Evolutionary conservation across 2,888 invertebrate genomes (phyloP), one percentile per base, ranked within the genome.

Genomic region (Actias luna): DNA sequence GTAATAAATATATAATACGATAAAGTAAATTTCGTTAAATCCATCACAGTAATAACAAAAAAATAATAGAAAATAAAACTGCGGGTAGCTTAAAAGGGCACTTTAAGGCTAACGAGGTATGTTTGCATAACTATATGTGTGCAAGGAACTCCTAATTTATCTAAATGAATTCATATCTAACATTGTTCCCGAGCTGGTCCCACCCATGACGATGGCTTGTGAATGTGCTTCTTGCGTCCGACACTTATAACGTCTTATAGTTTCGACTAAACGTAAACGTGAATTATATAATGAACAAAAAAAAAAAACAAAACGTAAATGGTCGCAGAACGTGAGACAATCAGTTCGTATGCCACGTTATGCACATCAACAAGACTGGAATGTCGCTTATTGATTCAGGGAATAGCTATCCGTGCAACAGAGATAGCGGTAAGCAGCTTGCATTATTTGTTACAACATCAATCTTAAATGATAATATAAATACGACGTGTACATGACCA

Each of bases 111-210:
- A 31, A 59, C 14, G 27, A 62, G 39, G 16, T 72, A 69, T 78
- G 85, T 79, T 85, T 87, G 89, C 89, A 85, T 83, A 87, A 86
- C 80, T 80, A 83, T 79, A 77, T 70, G 78, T 67, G 67, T 63
- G 83, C 77, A 68, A 77, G 84, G 84, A 86, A 83, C 78, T 83
- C 85, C 84, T 83, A 84, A 76, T 76, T 84, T 84, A 87, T 80
- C 89, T 91, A 90, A 88, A 85, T 86, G 87, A 89, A 80, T 81
- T 84, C 85, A 81, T 86, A 89, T 85, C 88, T 92, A 92, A 89
- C 82, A 88, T 93, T 92, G 93, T 92, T 93, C 93, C 92, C 93
- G 81, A 84, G 84, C 87, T 93, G 93, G 93, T 93, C 93, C 93
- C 91, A 92, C 92, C 93, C 92, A 90, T 91, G 92, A 92, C 92